These are phyloP conservation scores for Lepidocyrtinus sp. DNA, from an alignment of 2,888 invertebrate species.

Conservation along the genomic window DNA sequence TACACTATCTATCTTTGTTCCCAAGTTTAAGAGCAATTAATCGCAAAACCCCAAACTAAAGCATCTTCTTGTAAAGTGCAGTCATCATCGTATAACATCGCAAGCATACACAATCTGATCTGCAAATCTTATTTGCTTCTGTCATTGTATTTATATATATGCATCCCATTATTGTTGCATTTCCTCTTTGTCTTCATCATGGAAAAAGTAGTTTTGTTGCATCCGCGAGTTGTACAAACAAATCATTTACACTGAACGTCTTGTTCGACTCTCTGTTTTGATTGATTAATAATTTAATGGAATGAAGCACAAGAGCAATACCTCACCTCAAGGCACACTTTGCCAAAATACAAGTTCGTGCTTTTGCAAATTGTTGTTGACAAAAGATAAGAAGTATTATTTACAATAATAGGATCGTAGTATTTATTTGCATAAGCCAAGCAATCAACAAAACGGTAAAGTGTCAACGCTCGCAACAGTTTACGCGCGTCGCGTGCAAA, in stretches of 20 bases:
- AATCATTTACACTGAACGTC: conserved; percentile 5
- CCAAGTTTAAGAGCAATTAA: neutral
- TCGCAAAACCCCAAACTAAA: neutral
- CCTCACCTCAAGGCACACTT: neutral
- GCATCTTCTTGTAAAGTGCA: neutral
- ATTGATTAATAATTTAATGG: conserved; percentile 34
- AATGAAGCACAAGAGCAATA: neutral
- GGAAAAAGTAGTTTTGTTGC: neutral
- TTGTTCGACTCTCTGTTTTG: neutral
- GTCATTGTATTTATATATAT: neutral
- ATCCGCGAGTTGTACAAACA: conserved; percentile 19
- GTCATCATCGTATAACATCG: too few species aligned
- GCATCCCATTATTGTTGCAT: neutral
- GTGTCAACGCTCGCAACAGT: conserved; percentile 58
- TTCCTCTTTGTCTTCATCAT: neutral
- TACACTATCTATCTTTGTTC: too few species aligned
- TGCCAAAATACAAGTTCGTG: neutral
- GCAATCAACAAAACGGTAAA: conserved; percentile 24
- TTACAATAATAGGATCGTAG: neutral
- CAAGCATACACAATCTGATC: too few species aligned
- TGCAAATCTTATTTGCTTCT: too few species aligned
- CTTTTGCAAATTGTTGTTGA: neutral
- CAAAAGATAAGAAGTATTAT: neutral
- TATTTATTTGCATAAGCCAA: neutral
- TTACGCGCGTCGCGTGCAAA: conserved; percentile 18